A percentile compares a stretch with the other conserved stretches of the same genome.
phyloP scores from a whole-genome alignment of 2,888 invertebrate genomes.

The Hesperia comma region DNA sequence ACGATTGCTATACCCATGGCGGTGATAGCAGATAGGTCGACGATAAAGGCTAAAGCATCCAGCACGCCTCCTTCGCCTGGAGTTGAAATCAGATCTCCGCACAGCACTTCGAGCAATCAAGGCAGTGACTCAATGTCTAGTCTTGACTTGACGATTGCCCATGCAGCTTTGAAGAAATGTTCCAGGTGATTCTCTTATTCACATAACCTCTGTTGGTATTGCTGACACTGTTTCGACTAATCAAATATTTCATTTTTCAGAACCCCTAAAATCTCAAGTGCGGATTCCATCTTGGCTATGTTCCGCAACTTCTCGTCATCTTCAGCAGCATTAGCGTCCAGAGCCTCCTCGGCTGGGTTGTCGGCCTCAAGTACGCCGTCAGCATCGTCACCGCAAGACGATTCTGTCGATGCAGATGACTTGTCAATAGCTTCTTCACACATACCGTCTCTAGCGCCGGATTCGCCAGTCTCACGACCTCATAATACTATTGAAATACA shows the following conservation, averaged over 20 bases:
- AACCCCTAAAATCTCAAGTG: slow-evolving; percentile 88
- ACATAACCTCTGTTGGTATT: background rate
- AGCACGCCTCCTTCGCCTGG: slow-evolving; percentile 87
- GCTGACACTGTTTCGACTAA: slow-evolving; percentile 16
- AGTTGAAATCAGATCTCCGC: slow-evolving; percentile 84
- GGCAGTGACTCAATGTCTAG: slow-evolving; percentile 91
- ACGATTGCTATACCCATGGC: slow-evolving; percentile 80
- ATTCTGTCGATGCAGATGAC: slow-evolving; percentile 87
- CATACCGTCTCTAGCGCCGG: slow-evolving; percentile 83
- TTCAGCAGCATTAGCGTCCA: slow-evolving; percentile 83
- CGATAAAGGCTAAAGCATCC: slow-evolving; percentile 70
- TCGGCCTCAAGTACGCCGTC: slow-evolving; percentile 89
- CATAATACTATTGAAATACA: slow-evolving; percentile 79
- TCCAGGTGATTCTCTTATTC: slow-evolving; percentile 59
- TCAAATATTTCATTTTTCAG: slow-evolving; percentile 53
- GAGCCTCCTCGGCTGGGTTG: slow-evolving; percentile 85
- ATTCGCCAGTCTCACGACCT: slow-evolving; percentile 84
- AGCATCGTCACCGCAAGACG: slow-evolving; percentile 90
- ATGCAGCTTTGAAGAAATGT: slow-evolving; percentile 84
- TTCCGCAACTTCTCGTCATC: slow-evolving; percentile 89
- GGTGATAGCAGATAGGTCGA: slow-evolving; percentile 71
- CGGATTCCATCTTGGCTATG: slow-evolving; percentile 91
- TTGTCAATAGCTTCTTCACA: slow-evolving; percentile 88
- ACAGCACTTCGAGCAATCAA: slow-evolving; percentile 90
- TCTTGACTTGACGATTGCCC: slow-evolving; percentile 86